These are phyloP conservation scores for Philonicus albiceps DNA, from an alignment of 2,888 invertebrate genomes.

Conservation along the genomic window DNA sequence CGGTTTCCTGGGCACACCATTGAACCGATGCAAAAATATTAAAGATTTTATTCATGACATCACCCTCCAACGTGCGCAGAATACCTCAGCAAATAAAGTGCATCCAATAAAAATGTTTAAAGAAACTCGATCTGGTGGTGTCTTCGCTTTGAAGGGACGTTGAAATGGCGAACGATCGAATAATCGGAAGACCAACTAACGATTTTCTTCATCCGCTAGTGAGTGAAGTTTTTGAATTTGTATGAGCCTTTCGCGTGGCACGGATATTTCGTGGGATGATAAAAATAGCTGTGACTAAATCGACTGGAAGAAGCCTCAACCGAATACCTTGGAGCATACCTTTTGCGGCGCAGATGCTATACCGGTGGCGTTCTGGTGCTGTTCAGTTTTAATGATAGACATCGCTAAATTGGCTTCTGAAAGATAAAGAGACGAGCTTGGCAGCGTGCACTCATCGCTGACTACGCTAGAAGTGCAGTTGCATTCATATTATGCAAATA, in stretches of 20 bases:
- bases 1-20: background rate
- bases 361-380: conserved; percentile 4
- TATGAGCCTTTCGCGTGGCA: background rate
- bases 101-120: background rate
- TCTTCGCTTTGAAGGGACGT: background rate
- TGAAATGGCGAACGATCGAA: background rate
- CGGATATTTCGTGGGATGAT: background rate
- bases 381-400: conserved; percentile 24
- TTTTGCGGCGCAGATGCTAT: background rate
- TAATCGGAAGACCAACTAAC: background rate
- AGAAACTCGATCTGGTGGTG: background rate
- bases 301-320: background rate
- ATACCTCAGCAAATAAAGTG: background rate
- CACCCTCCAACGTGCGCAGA: conserved; percentile 11
- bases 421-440: conserved; percentile 3
- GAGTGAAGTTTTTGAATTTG: background rate
- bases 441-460: background rate
- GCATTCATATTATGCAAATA: conserved; percentile 31
- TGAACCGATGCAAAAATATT: background rate
- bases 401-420: conserved; percentile 39
- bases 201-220: background rate
- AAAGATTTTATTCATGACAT: conserved; percentile 7
- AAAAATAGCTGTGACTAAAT: background rate
- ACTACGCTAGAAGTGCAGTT: conserved; percentile 3
- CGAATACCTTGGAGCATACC: background rate